A percentile compares a stretch with the other conserved stretches of the same genome.
These are phyloP conservation scores for Neoniphon sammara DNA, from an alignment of 2,797 vertebrate genomes.

Conservation along the genomic window DNA sequence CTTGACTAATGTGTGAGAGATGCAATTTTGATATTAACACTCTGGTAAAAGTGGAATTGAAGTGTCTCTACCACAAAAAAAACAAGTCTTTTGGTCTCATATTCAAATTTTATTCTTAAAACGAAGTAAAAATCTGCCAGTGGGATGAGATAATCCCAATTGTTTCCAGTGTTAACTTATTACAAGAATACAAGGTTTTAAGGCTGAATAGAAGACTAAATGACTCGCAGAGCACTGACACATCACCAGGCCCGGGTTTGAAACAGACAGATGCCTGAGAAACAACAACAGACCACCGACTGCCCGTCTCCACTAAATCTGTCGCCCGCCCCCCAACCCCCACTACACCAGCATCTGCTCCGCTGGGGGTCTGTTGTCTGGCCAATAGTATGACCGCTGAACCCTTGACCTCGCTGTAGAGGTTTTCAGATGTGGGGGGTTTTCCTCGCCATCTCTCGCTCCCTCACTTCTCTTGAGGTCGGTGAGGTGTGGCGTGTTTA, in stretches of 20 bases:
- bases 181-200: too few relatives aligned
- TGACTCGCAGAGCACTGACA: not conserved
- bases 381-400: slow-evolving; percentile 53
- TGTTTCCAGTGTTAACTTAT: too few relatives aligned
- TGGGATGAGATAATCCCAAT: too few relatives aligned
- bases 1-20: slow-evolving; percentile 28
- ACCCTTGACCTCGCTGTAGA: slow-evolving; percentile 59
- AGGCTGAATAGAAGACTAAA: too few relatives aligned
- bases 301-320: not conserved
- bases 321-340: slow-evolving; percentile 18
- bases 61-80: slow-evolving; percentile 14
- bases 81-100: too few relatives aligned
- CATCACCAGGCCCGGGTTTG: not conserved
- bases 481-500: slow-evolving; percentile 46
- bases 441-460: slow-evolving; percentile 9
- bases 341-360: slow-evolving; percentile 49
- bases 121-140: too few relatives aligned
- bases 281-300: slow-evolving; percentile 22
- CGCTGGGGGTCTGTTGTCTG: slow-evolving; percentile 38
- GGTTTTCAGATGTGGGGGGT: not conserved
- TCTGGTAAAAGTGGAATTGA: slow-evolving; percentile 46
- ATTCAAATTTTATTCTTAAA: not conserved
- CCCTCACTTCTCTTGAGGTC: slow-evolving; percentile 20
- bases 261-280: slow-evolving; percentile 21
- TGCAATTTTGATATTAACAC: slow-evolving; percentile 56